These are phyloP conservation scores for Turritopsis dohrnii DNA, from an alignment of 30 jellyfish, hydroid and myxozoan species.

Conservation along the genomic window DNA sequence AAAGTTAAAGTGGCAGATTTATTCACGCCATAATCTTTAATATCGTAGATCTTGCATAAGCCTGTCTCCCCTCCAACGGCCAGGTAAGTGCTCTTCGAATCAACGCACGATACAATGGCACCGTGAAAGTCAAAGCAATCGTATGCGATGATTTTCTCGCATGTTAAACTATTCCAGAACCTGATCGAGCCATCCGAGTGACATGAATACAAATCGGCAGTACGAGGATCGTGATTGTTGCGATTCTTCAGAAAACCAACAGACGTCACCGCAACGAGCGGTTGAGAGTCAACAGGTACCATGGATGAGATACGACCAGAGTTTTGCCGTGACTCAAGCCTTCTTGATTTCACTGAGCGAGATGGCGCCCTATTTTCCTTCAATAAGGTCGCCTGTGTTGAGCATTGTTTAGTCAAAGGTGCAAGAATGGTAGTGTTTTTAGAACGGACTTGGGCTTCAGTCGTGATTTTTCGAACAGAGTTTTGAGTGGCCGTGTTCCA, in stretches of 20 bases:
- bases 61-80: conserved; percentile 82
- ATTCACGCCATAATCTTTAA: conserved; percentile 33
- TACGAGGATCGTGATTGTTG: neutral
- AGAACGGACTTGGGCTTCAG: conserved; percentile 12
- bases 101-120: conserved; percentile 52
- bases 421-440: conserved; percentile 16
- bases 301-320: neutral
- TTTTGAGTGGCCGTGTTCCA: conserved; percentile 75
- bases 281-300: neutral
- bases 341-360: neutral
- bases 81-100: conserved; percentile 36
- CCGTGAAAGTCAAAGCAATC: conserved; percentile 64
- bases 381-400: conserved; percentile 19
- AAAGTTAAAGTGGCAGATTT: neutral
- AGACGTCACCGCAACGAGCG: conserved; percentile 18
- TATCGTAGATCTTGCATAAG: conserved; percentile 62
- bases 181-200: conserved; percentile 55
- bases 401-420: conserved; percentile 4
- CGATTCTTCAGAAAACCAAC: neutral
- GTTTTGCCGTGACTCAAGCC: conserved; percentile 14
- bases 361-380: neutral
- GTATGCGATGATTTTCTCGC: conserved; percentile 43
- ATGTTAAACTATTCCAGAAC: conserved; percentile 69
- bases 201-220: conserved; percentile 26
- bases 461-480: conserved; percentile 48